Conservation (phyloP, 2,113 vertebrate genomes). For the Nycticryphes semicollaris region DNA sequence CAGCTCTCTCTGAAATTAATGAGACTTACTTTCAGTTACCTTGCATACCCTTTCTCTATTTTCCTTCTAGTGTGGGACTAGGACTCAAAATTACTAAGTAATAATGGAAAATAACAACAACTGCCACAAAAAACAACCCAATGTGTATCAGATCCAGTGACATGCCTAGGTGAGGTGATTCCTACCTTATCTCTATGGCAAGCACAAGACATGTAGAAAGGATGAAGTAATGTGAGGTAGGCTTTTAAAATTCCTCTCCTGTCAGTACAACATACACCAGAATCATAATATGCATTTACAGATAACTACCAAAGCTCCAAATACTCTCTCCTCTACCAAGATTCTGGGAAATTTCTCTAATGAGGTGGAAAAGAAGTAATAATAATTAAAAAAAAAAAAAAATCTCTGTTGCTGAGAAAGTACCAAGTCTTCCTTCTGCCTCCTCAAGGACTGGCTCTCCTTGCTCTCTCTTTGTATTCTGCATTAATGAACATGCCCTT, state of each 20-base stretch:
- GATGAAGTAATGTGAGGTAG: background rate
- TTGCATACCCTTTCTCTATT: background rate
- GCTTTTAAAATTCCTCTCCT: background rate
- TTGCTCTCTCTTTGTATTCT: background rate
- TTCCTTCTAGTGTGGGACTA: background rate
- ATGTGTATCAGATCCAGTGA: background rate
- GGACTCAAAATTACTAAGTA: background rate
- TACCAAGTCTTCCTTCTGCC: background rate
- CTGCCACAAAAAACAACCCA: background rate
- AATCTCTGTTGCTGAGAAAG: background rate
- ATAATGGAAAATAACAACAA: background rate
- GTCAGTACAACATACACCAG: background rate
- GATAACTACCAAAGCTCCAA: background rate
- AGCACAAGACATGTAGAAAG: background rate
- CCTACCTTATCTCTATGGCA: background rate
- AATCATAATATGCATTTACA: background rate
- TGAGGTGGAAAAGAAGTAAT: no score
- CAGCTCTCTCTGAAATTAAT: background rate
- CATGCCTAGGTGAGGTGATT: background rate
- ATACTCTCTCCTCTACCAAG: background rate
- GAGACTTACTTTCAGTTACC: background rate
- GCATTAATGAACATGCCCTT: constrained; percentile 29
- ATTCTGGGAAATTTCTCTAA: background rate
- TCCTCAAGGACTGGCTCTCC: background rate
- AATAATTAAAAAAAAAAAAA: background rate